These are phyloP conservation scores for Chrysotoxum bicinctum DNA, from an alignment of 2,888 invertebrate genomes.

Conservation along the genomic window DNA sequence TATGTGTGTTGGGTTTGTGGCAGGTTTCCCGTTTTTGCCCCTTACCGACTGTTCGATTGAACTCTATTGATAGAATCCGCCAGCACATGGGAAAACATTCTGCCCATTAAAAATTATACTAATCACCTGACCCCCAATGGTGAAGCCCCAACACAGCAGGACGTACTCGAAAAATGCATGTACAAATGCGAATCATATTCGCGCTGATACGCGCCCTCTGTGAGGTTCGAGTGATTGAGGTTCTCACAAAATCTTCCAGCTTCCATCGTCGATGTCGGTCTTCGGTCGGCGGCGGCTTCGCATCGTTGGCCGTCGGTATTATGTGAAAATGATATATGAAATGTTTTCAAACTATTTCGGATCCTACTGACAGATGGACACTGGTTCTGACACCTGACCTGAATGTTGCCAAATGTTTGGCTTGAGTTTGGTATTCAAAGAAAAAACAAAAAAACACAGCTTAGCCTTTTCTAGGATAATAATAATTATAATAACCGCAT, in stretches of 20 bases:
- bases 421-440: neutral
- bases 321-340: slow-evolving; percentile 67
- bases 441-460: neutral
- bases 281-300: neutral
- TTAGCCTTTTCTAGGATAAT: slow-evolving; percentile 69
- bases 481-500: slow-evolving; percentile 54
- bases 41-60: neutral
- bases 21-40: neutral
- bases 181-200: slow-evolving; percentile 65
- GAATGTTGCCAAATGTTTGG: slow-evolving; percentile 51
- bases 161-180: slow-evolving; percentile 53
- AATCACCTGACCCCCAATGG: slow-evolving; percentile 71
- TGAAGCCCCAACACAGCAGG: slow-evolving; percentile 65
- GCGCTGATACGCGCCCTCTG: slow-evolving; percentile 52
- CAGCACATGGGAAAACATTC: slow-evolving; percentile 55
- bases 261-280: neutral
- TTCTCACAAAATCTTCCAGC: slow-evolving; percentile 3
- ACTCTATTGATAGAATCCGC: slow-evolving; percentile 62
- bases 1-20: neutral
- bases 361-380: slow-evolving; percentile 71
- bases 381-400: slow-evolving; percentile 72
- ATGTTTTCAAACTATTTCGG: slow-evolving; percentile 62
- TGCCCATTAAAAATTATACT: slow-evolving; percentile 70
- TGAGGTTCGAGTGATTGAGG: neutral
- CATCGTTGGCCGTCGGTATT: slow-evolving; percentile 45